Base-by-base conservation (phyloP, 2,888 invertebrate genomes). In the Drosophila helvetica region DNA sequence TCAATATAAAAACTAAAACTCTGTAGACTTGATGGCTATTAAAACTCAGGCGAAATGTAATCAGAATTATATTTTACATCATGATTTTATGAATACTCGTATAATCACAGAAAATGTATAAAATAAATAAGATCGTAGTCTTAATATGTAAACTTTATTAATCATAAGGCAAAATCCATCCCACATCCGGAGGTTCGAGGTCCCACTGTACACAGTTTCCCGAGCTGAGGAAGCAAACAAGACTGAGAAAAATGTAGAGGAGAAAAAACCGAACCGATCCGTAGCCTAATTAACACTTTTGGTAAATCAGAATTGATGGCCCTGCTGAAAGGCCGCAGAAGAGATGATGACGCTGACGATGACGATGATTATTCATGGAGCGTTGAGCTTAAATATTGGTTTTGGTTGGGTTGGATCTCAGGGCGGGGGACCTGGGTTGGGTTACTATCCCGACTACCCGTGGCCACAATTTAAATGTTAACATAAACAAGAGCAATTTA, bases 381-480 rank as follows among this genome's bases (percentile, higher is more conserved):
- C 83, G 78, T 69, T 76, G 74, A 75, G 88, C 74, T 82, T 82
- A 85, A 87, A 84, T 87, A 86, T 88, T 87, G 86, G 88, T 88
- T 85, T 82, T 86, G 79, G 79, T 76, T 86, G 77, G 75, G 60
- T 48, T 58, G 55, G 43, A 56, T 25, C 27, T 38, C 30, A 42
- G 22, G 17, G 60, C 19, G 65, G 62, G 57, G 46, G 42, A 19
- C 56, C 53, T 54, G 59, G 52, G 70, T 55, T 57, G 53, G 75
- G 57, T 66, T 67, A 63, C 56, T 72, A 53, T 50, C 71, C 60
- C 57, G 70, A 58, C 86, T 77, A 88, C 89, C 88, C 85, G 86
- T 87, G 86, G 89, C 79, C 78, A 89, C 89, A 90, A 90, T 90
- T 89, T 90, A 90, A 89, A 90, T 90, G 88, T 90, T 88, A 89